These are phyloP conservation scores for Cyanoramphus novaezelandiae DNA, from an alignment of 2,113 vertebrate genomes.

Conservation along the genomic window DNA sequence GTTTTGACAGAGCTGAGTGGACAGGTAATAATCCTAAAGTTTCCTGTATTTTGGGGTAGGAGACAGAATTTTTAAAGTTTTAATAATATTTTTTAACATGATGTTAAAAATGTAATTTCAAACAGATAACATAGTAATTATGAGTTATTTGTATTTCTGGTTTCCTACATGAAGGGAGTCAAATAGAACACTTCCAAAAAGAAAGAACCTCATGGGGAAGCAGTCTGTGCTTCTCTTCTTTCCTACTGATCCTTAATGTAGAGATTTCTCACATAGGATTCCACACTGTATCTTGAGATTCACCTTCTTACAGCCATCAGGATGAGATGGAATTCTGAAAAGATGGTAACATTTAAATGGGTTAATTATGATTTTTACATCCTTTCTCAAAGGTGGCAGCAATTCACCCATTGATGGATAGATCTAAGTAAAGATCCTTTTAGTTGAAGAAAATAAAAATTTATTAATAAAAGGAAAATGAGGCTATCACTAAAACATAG, in stretches of 20 bases:
- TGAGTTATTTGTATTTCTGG: not conserved
- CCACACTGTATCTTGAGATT: not conserved
- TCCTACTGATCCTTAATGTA: not conserved
- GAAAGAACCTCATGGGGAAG: not conserved
- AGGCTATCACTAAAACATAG: not conserved
- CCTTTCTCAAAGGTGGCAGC: not conserved
- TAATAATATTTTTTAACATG: not conserved
- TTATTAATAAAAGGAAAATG: not conserved
- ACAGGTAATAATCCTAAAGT: not conserved
- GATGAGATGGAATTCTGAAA: not conserved
- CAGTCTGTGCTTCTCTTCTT: not conserved
- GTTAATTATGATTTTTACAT: not conserved
- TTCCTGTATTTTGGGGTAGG: not conserved
- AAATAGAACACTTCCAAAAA: not conserved
- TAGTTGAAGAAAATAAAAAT: not conserved
- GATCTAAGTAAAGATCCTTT: not conserved
- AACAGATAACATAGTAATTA: not conserved
- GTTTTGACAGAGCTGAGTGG: slow-evolving; percentile 21
- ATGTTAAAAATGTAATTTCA: not conserved
- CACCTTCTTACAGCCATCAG: not conserved
- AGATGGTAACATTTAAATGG: not conserved
- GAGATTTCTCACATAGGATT: not conserved
- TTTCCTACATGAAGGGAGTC: not conserved
- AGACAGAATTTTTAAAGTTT: not conserved
- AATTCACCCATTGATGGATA: not conserved